phyloP scores from a whole-genome alignment of 2,113 vertebrate species.

The Micronycteris hirsuta region DNA sequence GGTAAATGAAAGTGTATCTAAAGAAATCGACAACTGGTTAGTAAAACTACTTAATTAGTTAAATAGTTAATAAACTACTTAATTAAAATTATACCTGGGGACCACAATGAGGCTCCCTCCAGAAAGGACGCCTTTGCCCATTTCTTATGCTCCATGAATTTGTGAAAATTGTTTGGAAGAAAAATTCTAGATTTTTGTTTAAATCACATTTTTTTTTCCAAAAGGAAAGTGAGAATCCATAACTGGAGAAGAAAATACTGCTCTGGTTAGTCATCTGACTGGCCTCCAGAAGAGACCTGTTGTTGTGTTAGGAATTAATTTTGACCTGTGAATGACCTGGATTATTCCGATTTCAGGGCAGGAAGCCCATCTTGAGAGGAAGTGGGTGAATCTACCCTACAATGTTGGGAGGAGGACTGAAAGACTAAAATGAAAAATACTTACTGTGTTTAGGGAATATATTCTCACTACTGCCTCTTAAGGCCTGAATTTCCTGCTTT shows the following conservation, averaged over 20 bases:
- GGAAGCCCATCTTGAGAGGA: neutral
- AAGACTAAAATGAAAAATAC: neutral
- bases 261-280: neutral
- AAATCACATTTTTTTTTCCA: neutral
- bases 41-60: neutral
- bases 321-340: neutral
- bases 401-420: neutral
- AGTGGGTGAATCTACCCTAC: neutral
- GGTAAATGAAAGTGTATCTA: neutral
- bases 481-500: neutral
- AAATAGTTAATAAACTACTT: neutral
- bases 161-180: neutral
- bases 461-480: neutral
- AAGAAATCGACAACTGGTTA: neutral
- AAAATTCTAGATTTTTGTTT: neutral
- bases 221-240: neutral
- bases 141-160: neutral
- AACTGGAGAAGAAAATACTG: neutral
- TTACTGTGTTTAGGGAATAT: neutral
- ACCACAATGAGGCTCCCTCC: neutral
- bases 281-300: neutral
- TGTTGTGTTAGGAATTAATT: neutral
- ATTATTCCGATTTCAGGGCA: neutral
- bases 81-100: neutral
- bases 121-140: neutral